Percentiles rank a stretch among this genome's conserved stretches.
phyloP scores from a whole-genome alignment of 2,797 vertebrate genomes.

The Bucorvus abyssinicus region DNA sequence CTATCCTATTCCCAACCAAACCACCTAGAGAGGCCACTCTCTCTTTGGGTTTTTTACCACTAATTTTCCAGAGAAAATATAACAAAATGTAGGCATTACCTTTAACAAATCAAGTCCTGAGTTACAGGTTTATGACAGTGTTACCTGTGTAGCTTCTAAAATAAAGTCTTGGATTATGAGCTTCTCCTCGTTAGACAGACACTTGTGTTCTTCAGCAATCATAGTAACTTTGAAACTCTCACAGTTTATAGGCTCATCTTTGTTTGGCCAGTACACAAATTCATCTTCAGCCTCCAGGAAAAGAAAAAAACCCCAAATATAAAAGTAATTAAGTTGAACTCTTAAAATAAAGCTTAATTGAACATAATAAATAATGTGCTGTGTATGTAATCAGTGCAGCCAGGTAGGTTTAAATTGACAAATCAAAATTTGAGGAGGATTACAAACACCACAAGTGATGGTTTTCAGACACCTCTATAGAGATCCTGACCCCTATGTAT shows the following conservation, averaged over 20 bases:
- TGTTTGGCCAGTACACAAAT: constrained; percentile 87
- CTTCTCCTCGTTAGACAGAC: constrained; percentile 91
- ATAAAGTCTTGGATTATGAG: constrained; percentile 90
- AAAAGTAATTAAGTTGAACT: not conserved
- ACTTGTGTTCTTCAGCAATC: constrained; percentile 85
- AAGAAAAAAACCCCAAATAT: not conserved
- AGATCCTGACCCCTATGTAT: not conserved
- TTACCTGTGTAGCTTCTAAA: constrained; percentile 91
- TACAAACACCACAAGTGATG: not conserved
- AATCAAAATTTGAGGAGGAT: not conserved
- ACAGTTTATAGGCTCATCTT: constrained; percentile 87
- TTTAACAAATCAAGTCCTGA: constrained; percentile 3
- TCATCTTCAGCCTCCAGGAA: constrained; percentile 80
- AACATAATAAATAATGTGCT: not conserved
- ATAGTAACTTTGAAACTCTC: constrained; percentile 89
- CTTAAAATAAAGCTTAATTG: not conserved
- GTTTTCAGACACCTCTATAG: not conserved
- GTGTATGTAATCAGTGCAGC: not conserved
- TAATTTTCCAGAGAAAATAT: not conserved
- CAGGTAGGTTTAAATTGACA: not conserved
- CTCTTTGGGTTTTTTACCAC: not conserved
- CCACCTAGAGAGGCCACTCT: not conserved
- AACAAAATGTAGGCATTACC: not conserved
- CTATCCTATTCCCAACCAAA: not conserved
- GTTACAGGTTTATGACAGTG: not conserved